Evolutionary conservation across 2,113 vertebrate species (phyloP), one percentile per base, ranked within the genome.

Genomic region (Gallinago jamesoni): DNA sequence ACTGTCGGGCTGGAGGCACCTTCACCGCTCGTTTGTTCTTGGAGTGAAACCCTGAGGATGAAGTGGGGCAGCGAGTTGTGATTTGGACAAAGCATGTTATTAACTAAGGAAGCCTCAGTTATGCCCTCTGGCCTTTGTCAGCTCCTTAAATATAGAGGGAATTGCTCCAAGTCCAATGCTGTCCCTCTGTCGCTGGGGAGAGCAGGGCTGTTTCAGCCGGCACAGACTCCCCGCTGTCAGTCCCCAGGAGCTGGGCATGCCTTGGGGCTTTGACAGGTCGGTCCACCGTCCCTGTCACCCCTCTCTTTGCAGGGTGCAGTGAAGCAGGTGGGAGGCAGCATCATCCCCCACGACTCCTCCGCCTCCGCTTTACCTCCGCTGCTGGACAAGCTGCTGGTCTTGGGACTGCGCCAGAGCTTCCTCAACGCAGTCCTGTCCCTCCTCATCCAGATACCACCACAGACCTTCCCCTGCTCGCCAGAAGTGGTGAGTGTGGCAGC

Each of bases 251-350:
- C 56, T 13, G 45, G 43, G 21, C 19, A 0, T 2, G 17, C 47
- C 27, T 23, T 1, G 0, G 0, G 2, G 39, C 57, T 76, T 3
- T 5, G 66, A 5, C 15, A 21, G 39, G 1, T 14, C 1, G 0
- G 9, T 14, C 14, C 31, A 21, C 57, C 0, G 1, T 7, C 30
- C 0, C 2, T 5, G 37, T 52, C 23, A 0, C 23, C 39, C 39
- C 48, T 66, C 68, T 63, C 79, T 37, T 37, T 24, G 53, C 91
- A 96, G 96, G 83, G 87, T 2, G 48, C 31, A 0, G 89, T 97
- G 74, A 89, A 91, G 75, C 67, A 77, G 50, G 66, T 80, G 79
- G 95, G 92, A 60, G 93, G 95, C 64, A 68, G 27, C 68, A 37
- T 96, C 89, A 89, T 96, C 66, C 84, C 94, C 60, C 94, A 96